Evolutionary conservation across 2,113 vertebrate genomes (phyloP).

Genomic region (Bolborhynchus lineola): DNA sequence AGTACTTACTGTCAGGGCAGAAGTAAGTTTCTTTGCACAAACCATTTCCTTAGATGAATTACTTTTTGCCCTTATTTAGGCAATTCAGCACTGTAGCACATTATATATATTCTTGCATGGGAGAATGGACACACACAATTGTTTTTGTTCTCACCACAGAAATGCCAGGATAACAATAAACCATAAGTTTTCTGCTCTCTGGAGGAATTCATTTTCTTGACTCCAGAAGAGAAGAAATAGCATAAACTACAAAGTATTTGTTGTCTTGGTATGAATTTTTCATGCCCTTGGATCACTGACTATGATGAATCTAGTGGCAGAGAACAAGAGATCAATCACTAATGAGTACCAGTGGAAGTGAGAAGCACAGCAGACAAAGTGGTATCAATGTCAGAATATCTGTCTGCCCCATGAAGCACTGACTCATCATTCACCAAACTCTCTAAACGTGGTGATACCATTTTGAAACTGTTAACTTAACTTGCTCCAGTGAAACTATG

Average conservation of each 20-base stretch:
- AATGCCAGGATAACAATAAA: not conserved
- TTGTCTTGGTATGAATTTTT: conserved; percentile 38
- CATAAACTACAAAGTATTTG: conserved; percentile 1
- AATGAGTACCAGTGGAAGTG: not conserved
- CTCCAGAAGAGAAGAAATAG: not conserved
- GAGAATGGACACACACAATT: not conserved
- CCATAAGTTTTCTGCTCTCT: not conserved
- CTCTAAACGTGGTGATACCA: not conserved
- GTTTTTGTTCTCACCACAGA: not conserved
- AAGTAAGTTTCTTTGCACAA: not conserved
- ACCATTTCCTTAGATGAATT: not conserved
- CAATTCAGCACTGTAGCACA: not conserved
- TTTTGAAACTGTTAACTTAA: conserved; percentile 3
- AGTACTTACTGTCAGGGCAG: not conserved
- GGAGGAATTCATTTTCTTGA: conserved; percentile 11
- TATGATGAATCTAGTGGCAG: conserved; percentile 7
- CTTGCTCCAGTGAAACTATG: not conserved
- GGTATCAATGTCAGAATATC: not conserved
- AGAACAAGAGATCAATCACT: conserved; percentile 43
- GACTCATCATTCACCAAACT: not conserved
- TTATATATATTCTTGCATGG: not conserved
- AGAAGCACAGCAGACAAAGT: not conserved
- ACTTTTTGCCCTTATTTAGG: not conserved
- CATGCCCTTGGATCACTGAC: not conserved
- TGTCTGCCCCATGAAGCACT: not conserved